Evolutionary conservation across 1,140 invertebrate species (phyloP).

Genomic region (Caenorhabditis inopinata): DNA sequence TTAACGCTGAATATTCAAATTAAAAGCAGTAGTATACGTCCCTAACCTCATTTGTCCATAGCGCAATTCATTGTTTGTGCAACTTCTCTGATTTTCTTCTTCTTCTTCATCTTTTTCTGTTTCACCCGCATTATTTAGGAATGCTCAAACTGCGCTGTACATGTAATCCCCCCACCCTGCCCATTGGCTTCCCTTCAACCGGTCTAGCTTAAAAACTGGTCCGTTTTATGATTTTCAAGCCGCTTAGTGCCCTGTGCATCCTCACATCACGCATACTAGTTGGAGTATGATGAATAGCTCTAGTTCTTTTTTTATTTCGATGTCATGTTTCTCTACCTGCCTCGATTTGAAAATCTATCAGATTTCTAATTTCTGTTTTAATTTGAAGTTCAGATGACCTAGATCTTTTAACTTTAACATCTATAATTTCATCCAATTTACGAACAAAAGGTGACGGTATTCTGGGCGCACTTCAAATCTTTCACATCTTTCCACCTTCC

Average conservation of each 20-base stretch:
- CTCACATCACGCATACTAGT: neutral
- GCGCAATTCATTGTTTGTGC: no score
- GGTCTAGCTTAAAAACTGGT: neutral
- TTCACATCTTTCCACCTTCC: neutral
- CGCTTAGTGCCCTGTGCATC: neutral
- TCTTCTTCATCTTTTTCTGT: neutral
- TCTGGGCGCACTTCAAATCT: neutral
- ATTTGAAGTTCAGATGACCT: constrained; percentile 21
- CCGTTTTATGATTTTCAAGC: constrained; percentile 15
- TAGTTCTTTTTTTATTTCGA: neutral
- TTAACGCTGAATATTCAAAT: no score
- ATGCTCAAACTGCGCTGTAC: neutral
- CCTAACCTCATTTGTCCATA: constrained; percentile 3
- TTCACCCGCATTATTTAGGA: neutral
- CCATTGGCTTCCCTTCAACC: neutral
- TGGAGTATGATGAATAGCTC: neutral
- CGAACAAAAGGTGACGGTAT: neutral
- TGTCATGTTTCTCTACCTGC: no score
- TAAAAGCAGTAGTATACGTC: no score
- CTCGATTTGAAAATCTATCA: constrained; percentile 14
- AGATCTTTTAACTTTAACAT: constrained; percentile 23
- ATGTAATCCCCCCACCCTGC: constrained; percentile 30
- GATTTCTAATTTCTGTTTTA: neutral
- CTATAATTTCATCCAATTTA: constrained; percentile 31
- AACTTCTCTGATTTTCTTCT: neutral